Conservation (phyloP, 2,797 vertebrate genomes). For the Neomorphus geoffroyi region DNA sequence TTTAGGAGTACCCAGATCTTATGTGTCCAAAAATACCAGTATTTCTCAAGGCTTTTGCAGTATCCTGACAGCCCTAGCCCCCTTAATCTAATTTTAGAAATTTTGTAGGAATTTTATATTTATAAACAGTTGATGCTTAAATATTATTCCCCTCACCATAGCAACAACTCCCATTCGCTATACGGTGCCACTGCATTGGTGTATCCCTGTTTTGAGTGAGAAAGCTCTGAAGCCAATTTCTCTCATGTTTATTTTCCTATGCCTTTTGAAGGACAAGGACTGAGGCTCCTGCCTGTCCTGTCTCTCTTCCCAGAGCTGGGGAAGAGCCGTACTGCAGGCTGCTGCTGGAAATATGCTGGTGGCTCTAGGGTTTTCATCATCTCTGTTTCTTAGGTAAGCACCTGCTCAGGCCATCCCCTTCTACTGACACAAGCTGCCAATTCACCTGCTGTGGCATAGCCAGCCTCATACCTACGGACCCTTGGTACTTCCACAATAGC, state of each 20-base stretch:
- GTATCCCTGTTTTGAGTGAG: slow-evolving; percentile 31
- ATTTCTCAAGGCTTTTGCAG: slow-evolving; percentile 37
- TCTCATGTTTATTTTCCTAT: background rate
- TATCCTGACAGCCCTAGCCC: slow-evolving; percentile 20
- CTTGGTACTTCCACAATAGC: fast-evolving
- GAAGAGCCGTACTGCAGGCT: background rate
- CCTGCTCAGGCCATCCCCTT: background rate
- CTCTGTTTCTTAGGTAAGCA: background rate
- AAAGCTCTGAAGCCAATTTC: background rate
- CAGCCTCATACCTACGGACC: background rate
- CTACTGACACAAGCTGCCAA: background rate
- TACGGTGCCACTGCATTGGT: slow-evolving; percentile 15
- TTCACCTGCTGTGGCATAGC: background rate
- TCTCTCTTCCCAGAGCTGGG: background rate
- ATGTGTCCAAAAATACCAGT: background rate
- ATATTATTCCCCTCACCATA: slow-evolving; percentile 57
- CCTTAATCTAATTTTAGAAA: slow-evolving; percentile 51
- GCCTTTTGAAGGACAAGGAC: background rate
- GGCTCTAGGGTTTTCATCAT: background rate
- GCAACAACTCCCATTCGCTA: slow-evolving; percentile 19
- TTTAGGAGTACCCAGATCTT: background rate
- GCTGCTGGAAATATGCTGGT: background rate
- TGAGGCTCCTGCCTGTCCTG: background rate
- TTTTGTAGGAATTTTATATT: slow-evolving; percentile 49
- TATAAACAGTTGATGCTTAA: slow-evolving; percentile 63